Base-by-base conservation (phyloP, 2,888 invertebrate species). In the Thymelicus sylvestris region DNA sequence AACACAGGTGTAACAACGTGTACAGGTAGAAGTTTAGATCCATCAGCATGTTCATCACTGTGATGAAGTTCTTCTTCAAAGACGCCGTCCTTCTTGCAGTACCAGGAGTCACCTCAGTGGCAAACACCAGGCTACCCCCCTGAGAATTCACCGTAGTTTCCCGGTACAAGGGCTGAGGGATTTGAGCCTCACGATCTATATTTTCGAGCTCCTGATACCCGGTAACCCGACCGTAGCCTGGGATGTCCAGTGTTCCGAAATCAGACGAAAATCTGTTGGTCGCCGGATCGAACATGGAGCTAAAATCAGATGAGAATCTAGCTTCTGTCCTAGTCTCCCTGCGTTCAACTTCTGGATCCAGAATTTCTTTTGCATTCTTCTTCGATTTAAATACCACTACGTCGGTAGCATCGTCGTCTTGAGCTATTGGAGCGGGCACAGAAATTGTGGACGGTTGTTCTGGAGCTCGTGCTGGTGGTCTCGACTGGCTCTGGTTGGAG, bases 11-110 rank as follows among this genome's bases (percentile, higher is more conserved):
- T 66, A 95, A 84, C 52, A 95, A 76, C 4, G 95, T 89, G 67
- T 95, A 95, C 74, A 95, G 86, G 78, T 95, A 95, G 83, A 95
- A 95, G 67, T 93, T 92, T 0, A 91, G 69, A 75, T 94, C 94
- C 47, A 81, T 74, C 47, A 94, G 77, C 89, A 93, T 93, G 73
- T 89, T 91, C 0, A 85, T 78, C 5, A 94, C 83, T 0, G 93
- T 90, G 41, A 92, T 90, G 55, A 92, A 86, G 72, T 94, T 92
- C 81, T 93, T 94, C 72, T 90, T 90, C 75, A 93, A 75, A 0
- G 88, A 83, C 0, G 92, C 92, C 0, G 93, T 94, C 66, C 94
- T 80, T 76, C 94, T 84, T 0, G 87, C 89, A 0, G 93, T 89
- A 0, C 94, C 94, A 1, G 86, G 83, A 0, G 91, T 84, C 55